Conservation (phyloP, 2,113 vertebrate genomes). For the Vireo altiloquus region DNA sequence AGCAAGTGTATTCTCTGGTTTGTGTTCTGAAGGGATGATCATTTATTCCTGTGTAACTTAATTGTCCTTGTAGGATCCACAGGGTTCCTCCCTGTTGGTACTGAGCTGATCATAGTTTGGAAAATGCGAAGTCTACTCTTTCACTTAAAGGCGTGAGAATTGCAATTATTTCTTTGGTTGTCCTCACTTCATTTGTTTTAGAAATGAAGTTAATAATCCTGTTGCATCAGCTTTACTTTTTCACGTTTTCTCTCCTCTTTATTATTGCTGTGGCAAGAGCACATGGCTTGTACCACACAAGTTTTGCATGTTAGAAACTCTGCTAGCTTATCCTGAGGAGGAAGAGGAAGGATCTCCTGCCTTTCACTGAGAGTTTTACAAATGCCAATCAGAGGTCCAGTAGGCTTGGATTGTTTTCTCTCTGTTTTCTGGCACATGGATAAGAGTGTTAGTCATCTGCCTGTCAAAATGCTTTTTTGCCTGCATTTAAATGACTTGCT, state of each 20-base stretch:
- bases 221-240: neutral
- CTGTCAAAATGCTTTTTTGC: neutral
- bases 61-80: conserved; percentile 5
- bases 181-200: neutral
- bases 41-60: conserved; percentile 12
- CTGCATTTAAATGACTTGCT: neutral
- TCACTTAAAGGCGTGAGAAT: neutral
- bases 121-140: neutral
- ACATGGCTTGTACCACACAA: neutral
- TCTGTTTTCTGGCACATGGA: neutral
- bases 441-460: neutral
- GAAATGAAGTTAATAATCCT: neutral
- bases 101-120: neutral
- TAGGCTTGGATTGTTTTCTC: neutral
- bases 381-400: neutral
- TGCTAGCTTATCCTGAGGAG: neutral
- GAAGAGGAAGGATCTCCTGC: neutral
- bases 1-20: neutral
- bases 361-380: neutral
- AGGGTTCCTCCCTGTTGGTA: neutral
- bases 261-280: neutral
- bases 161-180: neutral
- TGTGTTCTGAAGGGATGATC: neutral
- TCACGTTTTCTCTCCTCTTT: neutral
- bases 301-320: neutral